phyloP scores from a whole-genome alignment of 2,888 invertebrate species.

The Tetranychus truncatus region DNA sequence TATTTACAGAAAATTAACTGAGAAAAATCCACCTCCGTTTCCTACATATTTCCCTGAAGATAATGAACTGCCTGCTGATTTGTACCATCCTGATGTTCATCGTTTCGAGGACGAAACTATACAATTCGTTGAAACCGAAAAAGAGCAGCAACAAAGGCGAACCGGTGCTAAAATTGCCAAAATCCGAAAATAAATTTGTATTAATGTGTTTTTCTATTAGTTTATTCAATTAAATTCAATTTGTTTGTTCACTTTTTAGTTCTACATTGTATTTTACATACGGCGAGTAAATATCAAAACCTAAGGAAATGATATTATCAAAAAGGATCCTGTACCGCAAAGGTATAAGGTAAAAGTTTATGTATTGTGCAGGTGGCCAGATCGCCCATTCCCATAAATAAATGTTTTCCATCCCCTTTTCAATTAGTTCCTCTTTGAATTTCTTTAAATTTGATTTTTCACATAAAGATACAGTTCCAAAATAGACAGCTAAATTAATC shows the following conservation, averaged over 20 bases:
- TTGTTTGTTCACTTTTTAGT: conserved; percentile 18
- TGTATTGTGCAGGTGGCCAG: conserved; percentile 77
- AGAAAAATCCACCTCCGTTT: conserved; percentile 45
- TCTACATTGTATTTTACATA: conserved; percentile 46
- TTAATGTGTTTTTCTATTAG: background rate
- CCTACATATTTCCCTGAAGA: conserved; percentile 53
- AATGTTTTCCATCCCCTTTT: conserved; percentile 50
- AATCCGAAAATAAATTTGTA: background rate
- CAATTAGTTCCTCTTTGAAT: conserved; percentile 47
- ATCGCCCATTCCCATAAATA: conserved; percentile 74
- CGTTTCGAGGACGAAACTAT: conserved; percentile 52
- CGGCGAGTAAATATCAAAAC: conserved; percentile 67
- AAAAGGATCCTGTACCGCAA: conserved; percentile 63
- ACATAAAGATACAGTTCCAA: conserved; percentile 51
- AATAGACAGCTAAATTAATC: conserved; percentile 53
- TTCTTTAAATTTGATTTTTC: conserved; percentile 45
- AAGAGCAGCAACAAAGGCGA: conserved; percentile 18
- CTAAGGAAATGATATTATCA: conserved; percentile 63
- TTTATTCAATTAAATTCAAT: background rate
- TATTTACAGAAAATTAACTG: conserved; percentile 15
- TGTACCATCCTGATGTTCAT: conserved; percentile 56
- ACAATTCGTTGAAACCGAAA: conserved; percentile 38
- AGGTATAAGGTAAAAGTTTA: conserved; percentile 77
- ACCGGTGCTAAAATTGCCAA: conserved; percentile 21
- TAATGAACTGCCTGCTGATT: conserved; percentile 46